Base-by-base conservation (phyloP, 53 echinoderm and acorn worm species). In the Paracentrotus lividus region DNA sequence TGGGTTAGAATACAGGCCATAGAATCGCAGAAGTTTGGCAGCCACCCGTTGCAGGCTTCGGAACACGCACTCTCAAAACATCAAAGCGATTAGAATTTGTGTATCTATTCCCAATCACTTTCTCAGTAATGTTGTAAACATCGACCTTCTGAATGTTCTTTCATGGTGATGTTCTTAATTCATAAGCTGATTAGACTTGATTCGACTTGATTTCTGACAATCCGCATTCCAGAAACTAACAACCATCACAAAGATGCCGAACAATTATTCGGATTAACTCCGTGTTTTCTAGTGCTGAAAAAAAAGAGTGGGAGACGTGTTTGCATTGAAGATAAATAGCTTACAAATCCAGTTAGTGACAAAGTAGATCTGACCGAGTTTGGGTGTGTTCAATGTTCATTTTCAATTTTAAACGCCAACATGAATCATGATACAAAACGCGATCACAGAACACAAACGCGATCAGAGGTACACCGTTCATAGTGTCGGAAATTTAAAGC, bases 261-360 rank as follows among this genome's bases (percentile, higher is more conserved):
- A 72, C 72, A 72, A 72, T 72, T 72, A 72, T 72, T 12, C 36
- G 36, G 72, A 72, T 72, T 72, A 72, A 72, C 36, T 72, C 36
- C 72, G 40, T 72, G 72, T 36, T 72, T 72, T 72, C 40, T 72
- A 38, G 72, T 72, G 72, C 64, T 29, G 64, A 64, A 21, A 64
- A 64, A 29, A 64, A 31, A 13, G 64, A 64, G n/a, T n/a, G n/a
- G n/a, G n/a, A 64, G 31, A 64, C 64, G 31, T 64, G 64, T 64
- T 64, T 64, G 64, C 72, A 72, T 72, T 72, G 72, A 36, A 72
- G 38, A 72, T 72, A 72, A 72, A 72, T 72, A 72, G 72, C 72
- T 72, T 72, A 72, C 72, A 72, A 72, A 72, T 72, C 72, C 72
- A 72, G 72, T 72, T 72, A 72, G 36, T 72, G 72, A 72, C 72